Conservation (phyloP, 35 echinoderm and acorn worm genomes). For the Ophiothrix spiculata region DNA sequence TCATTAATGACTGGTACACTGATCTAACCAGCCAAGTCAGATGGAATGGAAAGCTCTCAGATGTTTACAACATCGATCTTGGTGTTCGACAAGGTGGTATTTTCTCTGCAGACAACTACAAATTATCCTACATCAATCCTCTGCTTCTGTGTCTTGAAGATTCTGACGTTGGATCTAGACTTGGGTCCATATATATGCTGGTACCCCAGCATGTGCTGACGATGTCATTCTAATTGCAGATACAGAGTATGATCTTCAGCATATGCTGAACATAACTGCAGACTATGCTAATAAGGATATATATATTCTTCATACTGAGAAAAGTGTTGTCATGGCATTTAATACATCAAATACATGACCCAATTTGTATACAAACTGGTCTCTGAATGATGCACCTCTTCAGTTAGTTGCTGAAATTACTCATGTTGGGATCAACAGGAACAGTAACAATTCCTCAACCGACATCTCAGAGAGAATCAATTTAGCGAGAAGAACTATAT, state of each 20-base stretch:
- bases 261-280: not conserved
- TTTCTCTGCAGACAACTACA: not conserved
- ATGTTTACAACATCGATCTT: not conserved
- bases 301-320: not conserved
- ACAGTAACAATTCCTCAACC: not conserved
- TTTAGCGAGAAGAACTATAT: not conserved
- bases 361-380: not conserved
- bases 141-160: not conserved
- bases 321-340: not conserved
- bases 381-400: not conserved
- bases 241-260: not conserved
- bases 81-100: not conserved
- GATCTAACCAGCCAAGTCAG: not conserved
- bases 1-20: not conserved
- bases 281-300: not conserved
- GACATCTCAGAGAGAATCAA: not conserved
- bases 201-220: not conserved
- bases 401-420: not conserved
- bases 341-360: not conserved
- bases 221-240: not conserved
- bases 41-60: not conserved
- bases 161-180: not conserved
- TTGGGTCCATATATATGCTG: not conserved
- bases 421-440: not conserved
- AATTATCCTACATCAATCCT: not conserved